Base-by-base conservation (phyloP, 2,113 vertebrate species). In the Pluvialis apricaria region DNA sequence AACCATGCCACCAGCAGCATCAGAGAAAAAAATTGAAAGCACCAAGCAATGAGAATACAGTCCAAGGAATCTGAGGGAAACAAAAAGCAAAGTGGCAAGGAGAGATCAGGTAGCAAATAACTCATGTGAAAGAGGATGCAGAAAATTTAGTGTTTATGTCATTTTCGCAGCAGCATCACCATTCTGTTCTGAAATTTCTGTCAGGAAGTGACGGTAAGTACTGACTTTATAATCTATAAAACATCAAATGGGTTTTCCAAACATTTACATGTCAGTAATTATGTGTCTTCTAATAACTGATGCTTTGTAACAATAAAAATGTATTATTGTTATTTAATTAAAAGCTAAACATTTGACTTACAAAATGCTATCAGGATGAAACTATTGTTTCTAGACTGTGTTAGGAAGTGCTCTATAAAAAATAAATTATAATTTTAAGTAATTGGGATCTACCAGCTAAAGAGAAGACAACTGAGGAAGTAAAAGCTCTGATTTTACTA, bases 151-250 rank as follows among this genome's bases (percentile, higher is more conserved):
- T 16, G 26, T 34, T 68, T 44, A 17, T 38, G n/a, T 52, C n/a
- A 62, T 90, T 90, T 88, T 81, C 13, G 5, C 47, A 80, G 86
- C 85, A 89, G 62, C 51, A 45, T 6, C 34, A 2, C 42, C 14
- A 1, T 31, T 66, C 65, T 87, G 54, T 36, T 72, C 90, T 92
- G 92, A 85, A 83, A 91, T 93, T 85, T 88, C 65, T 10, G 0
- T 73, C 92, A 92, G 81, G 69, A 93, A 91, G 83, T 18, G 28
- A 95, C 28, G 31, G 97, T 97, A 82, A 97, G 97, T 97, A 75
- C 75, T 69, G 76, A 88, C 68, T 95, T 94, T 90, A 65, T 91
- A 32, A 78, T 91, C 66, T 71, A 86, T 89, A 80, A 88, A 86
- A 58, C 44, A 92, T 60, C 51, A 85, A 36, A 70, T 29, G 22